Evolutionary conservation across 53 echinoderm and acorn worm species (phyloP).

Genomic region (Stichopus horrens): DNA sequence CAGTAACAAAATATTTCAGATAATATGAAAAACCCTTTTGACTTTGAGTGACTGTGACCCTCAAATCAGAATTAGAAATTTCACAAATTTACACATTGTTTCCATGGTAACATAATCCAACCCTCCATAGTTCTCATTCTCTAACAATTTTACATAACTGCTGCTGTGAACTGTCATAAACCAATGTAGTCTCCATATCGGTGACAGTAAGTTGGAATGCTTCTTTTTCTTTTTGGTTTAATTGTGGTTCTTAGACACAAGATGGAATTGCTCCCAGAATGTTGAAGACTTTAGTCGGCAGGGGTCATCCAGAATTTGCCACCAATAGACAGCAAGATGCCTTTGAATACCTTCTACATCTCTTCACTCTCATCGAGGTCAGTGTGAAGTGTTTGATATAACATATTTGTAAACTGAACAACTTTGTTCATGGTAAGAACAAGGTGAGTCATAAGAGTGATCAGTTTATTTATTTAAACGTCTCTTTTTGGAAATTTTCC

Average conservation of each 20-base stretch:
- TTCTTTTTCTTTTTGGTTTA: background rate
- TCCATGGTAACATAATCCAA: background rate
- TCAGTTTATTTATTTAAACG: no score
- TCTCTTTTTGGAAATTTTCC: no score
- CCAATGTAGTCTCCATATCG: no score
- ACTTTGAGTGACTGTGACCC: no score
- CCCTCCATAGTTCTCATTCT: background rate
- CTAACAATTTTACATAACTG: background rate
- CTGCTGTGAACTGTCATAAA: no score
- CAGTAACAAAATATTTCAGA: no score
- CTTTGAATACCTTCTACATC: slow-evolving; percentile 84
- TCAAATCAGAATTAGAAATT: no score
- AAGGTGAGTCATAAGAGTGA: no score
- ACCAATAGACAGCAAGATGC: slow-evolving; percentile 98
- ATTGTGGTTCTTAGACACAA: slow-evolving; percentile 57
- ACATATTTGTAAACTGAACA: no score
- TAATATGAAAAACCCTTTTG: no score
- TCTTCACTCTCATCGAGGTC: slow-evolving; percentile 88
- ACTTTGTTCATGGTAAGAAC: no score
- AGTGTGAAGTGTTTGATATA: background rate
- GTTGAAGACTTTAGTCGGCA: slow-evolving; percentile 87
- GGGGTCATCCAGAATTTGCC: slow-evolving; percentile 87
- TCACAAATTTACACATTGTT: no score
- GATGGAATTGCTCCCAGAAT: slow-evolving; percentile 93
- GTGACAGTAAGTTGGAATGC: background rate